phyloP scores from a whole-genome alignment of 2,888 invertebrate genomes.

The Dione juno region DNA sequence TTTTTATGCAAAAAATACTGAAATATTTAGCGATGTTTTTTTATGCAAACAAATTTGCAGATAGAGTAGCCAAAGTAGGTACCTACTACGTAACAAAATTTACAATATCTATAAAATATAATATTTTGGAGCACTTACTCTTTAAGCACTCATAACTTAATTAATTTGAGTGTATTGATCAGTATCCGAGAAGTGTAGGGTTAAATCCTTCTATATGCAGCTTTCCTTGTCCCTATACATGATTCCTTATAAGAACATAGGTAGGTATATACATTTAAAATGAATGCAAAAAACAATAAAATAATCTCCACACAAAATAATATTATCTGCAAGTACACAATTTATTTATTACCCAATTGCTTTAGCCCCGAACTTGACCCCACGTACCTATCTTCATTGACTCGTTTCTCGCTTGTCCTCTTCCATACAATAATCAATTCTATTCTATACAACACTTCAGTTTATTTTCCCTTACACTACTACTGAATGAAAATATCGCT shows the following conservation, averaged over 20 bases:
- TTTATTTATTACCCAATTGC: slow-evolving; percentile 54
- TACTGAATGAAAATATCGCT: slow-evolving; percentile 37
- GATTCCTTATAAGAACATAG: background rate
- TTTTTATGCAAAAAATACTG: background rate
- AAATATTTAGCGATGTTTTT: background rate
- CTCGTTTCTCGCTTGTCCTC: slow-evolving; percentile 22
- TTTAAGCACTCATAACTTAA: no score
- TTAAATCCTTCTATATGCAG: no score
- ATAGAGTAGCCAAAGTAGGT: background rate
- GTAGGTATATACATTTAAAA: slow-evolving; percentile 4
- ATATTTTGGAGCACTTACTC: background rate
- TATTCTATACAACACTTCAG: slow-evolving; percentile 31
- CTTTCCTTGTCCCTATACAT: background rate
- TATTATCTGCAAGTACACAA: slow-evolving; percentile 31
- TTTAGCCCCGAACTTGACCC: slow-evolving; percentile 70
- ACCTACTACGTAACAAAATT: background rate
- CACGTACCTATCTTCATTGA: slow-evolving; percentile 48
- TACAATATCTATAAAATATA: background rate
- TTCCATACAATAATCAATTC: slow-evolving; percentile 39
- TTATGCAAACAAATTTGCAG: background rate
- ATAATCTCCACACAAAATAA: slow-evolving; percentile 27
- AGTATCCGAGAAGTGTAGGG: no score
- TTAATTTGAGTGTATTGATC: no score
- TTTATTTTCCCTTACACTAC: slow-evolving; percentile 29
- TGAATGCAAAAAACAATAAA: slow-evolving; percentile 27